A percentile compares a stretch with the other conserved stretches of the same genome.
Evolutionary conservation across 1,140 invertebrate species (phyloP).

Genomic region (Sycophila sp.): DNA sequence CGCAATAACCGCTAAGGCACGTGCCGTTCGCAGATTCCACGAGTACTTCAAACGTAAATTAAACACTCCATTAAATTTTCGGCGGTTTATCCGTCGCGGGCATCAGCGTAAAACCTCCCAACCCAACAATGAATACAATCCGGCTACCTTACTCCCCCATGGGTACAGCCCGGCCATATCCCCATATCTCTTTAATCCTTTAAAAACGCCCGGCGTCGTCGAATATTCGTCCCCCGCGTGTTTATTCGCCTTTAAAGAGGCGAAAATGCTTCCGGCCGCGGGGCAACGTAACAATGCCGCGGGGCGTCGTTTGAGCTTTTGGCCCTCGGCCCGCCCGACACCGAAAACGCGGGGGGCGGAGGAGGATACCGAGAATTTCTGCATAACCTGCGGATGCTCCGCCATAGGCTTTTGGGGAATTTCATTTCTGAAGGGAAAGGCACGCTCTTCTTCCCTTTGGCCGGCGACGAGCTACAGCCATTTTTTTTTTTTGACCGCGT

Average conservation of each 20-base stretch:
- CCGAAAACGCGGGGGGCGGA: no score
- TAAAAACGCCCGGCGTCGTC: slow-evolving; percentile 4
- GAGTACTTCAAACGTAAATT: no score
- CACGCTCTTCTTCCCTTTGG: not conserved
- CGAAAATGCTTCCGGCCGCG: slow-evolving; percentile 47
- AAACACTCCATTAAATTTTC: no score
- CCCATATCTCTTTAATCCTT: slow-evolving; percentile 3
- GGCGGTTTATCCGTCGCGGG: no score
- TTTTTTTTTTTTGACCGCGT: no score
- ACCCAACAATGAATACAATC: no score
- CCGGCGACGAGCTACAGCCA: no score
- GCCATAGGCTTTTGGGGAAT: not conserved
- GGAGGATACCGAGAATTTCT: slow-evolving; percentile 9
- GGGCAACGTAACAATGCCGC: slow-evolving; percentile 12
- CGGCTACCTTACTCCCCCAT: no score
- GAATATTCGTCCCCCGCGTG: not conserved
- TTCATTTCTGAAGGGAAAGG: slow-evolving; percentile 14
- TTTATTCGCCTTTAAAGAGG: slow-evolving; percentile 44
- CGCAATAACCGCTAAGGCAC: no score
- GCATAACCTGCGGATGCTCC: not conserved
- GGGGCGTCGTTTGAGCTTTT: slow-evolving; percentile 28
- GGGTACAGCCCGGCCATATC: no score
- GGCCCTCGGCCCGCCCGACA: slow-evolving; percentile 4
- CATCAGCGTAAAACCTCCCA: no score
- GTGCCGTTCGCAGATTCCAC: no score